Percentiles rank a stretch among this genome's conserved stretches.
Evolutionary conservation across 2,797 vertebrate species (phyloP).

Genomic region (Darevskia mixta): DNA sequence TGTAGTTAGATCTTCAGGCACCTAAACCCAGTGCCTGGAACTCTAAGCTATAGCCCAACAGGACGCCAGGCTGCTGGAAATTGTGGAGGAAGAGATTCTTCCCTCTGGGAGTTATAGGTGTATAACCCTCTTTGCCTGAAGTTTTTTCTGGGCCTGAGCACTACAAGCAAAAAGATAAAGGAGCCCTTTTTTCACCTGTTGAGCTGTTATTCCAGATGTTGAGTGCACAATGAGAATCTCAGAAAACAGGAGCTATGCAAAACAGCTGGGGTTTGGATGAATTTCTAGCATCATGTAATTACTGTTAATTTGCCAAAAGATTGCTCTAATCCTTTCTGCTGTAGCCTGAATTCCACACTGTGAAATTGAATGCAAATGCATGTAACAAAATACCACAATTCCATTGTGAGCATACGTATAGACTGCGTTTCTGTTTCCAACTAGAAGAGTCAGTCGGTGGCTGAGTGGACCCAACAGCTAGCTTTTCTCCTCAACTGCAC

Average conservation of each 20-base stretch:
- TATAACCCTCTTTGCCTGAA: no score
- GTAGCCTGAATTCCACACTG: background rate
- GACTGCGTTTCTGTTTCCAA: background rate
- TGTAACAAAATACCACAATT: slow-evolving; percentile 7
- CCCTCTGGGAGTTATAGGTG: background rate
- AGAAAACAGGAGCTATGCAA: background rate
- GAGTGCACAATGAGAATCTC: background rate
- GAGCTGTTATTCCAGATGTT: background rate
- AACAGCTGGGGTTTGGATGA: background rate
- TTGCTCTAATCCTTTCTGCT: background rate
- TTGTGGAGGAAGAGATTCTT: background rate
- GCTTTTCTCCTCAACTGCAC: background rate
- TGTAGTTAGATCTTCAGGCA: background rate
- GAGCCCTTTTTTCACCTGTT: background rate
- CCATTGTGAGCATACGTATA: background rate
- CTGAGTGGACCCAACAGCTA: background rate
- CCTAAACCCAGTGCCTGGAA: background rate
- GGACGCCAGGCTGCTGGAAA: background rate
- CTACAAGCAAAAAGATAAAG: background rate
- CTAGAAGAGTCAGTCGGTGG: background rate
- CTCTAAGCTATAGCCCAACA: background rate
- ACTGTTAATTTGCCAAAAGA: background rate
- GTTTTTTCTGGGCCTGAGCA: background rate
- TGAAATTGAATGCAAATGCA: slow-evolving; percentile 1
- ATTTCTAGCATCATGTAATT: background rate